Conservation (phyloP, 1,140 invertebrate genomes). For the Musca domestica region DNA sequence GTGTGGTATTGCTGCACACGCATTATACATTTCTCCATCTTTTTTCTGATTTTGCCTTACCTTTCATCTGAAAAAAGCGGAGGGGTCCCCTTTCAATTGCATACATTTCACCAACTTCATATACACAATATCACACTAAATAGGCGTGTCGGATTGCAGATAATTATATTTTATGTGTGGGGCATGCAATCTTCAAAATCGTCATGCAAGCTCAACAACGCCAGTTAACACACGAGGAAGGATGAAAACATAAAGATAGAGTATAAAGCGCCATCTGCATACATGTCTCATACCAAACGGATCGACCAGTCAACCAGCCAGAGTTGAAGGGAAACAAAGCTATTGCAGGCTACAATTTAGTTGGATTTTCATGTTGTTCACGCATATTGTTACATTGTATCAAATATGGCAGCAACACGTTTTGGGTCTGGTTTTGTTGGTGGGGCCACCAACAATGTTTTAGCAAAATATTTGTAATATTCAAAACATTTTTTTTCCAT, state of each 20-base stretch:
- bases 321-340: no score
- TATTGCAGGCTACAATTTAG: no score
- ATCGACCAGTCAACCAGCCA: no score
- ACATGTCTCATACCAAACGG: background rate
- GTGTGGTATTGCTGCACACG: no score
- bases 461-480: background rate
- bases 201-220: background rate
- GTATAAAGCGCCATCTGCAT: slow-evolving; percentile 14
- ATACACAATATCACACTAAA: slow-evolving; percentile 17
- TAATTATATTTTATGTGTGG: slow-evolving; percentile 22
- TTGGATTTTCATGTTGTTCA: no score
- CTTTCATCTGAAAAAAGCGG: no score
- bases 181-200: background rate
- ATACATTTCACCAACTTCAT: background rate
- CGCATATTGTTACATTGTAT: slow-evolving; percentile 30
- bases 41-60: no score
- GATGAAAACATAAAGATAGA: background rate
- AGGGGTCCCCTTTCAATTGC: background rate
- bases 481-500: background rate
- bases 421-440: background rate
- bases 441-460: background rate
- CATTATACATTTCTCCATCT: no score
- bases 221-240: background rate
- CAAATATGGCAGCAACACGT: slow-evolving; percentile 53
- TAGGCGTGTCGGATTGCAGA: slow-evolving; percentile 23